A percentile compares a stretch with the other conserved stretches of the same genome.
These are phyloP conservation scores for Abrostola triplasia DNA, from an alignment of 2,888 invertebrate species.

Conservation along the genomic window DNA sequence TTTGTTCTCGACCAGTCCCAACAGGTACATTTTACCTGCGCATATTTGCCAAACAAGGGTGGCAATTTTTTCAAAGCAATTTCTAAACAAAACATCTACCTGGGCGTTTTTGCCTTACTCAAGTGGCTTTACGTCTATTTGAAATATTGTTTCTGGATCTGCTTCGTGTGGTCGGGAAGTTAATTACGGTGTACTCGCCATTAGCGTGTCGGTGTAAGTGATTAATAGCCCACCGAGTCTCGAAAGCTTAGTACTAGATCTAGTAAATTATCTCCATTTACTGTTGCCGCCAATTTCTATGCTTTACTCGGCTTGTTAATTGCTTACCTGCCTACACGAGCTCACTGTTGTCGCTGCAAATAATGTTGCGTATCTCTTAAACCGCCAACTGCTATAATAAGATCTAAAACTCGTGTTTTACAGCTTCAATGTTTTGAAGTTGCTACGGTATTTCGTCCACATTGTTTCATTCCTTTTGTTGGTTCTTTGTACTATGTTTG, in stretches of 20 bases:
- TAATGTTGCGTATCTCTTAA: constrained; percentile 42
- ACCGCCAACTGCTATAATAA: constrained; percentile 21
- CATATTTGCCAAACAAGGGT: constrained; percentile 72
- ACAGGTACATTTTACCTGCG: constrained; percentile 84
- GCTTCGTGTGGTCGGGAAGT: constrained; percentile 65
- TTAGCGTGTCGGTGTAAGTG: constrained; percentile 73
- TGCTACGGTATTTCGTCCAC: constrained; percentile 37
- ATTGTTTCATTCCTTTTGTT: constrained; percentile 61
- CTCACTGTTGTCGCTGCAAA: constrained; percentile 53
- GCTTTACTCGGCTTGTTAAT: constrained; percentile 63
- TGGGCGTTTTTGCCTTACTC: constrained; percentile 68
- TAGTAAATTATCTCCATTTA: constrained; percentile 70
- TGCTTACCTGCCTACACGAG: constrained; percentile 59
- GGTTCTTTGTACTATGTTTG: constrained; percentile 64
- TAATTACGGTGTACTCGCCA: constrained; percentile 74
- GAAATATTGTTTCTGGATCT: constrained; percentile 71
- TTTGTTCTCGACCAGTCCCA: constrained; percentile 79
- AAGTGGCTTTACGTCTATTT: constrained; percentile 62
- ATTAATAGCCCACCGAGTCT: constrained; percentile 72
- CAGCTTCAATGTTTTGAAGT: constrained; percentile 27
- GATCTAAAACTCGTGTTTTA: constrained; percentile 35
- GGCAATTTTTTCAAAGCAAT: constrained; percentile 63
- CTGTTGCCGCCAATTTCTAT: constrained; percentile 66
- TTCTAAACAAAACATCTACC: constrained; percentile 69
- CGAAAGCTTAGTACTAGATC: constrained; percentile 68